Conservation (phyloP, 2,113 vertebrate genomes). For the Lepisosteus oculatus region DNA sequence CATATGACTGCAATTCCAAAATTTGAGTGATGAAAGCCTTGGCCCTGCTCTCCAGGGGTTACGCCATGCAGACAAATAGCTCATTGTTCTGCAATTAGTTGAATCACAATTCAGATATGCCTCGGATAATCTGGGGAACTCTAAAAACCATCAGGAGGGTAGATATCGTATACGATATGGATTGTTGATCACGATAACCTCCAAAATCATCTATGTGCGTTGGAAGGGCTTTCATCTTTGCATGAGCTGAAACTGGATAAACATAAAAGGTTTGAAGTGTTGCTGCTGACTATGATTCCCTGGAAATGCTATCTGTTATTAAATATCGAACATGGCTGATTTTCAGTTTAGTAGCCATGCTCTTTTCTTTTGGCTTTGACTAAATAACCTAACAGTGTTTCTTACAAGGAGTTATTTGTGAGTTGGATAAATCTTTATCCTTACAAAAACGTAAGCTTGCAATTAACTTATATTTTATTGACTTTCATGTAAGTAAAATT, state of each 20-base stretch:
- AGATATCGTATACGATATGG: conserved; percentile 46
- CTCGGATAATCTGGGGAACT: conserved; percentile 37
- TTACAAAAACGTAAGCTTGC: too few relatives aligned
- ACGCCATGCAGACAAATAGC: conserved; percentile 37
- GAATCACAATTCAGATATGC: conserved; percentile 49
- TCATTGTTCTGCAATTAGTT: conserved; percentile 45
- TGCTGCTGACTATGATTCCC: too few relatives aligned
- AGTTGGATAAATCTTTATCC: too few relatives aligned
- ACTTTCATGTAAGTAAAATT: too few relatives aligned
- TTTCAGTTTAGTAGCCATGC: not conserved
- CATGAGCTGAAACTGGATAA: conserved; percentile 5
- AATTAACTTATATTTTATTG: too few relatives aligned
- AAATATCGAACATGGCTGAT: not conserved
- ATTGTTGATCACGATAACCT: conserved; percentile 54
- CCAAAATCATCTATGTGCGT: conserved; percentile 10
- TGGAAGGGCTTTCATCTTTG: conserved; percentile 29
- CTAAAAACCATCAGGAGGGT: conserved; percentile 31
- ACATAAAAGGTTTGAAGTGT: not conserved
- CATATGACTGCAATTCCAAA: conserved; percentile 52
- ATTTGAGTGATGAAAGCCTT: conserved; percentile 45
- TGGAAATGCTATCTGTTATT: too few relatives aligned
- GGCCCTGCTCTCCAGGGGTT: conserved; percentile 28
- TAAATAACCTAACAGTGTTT: too few relatives aligned
- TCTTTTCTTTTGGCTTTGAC: not conserved
- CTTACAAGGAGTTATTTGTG: too few relatives aligned